phyloP scores from a whole-genome alignment of 2,113 vertebrate species.

The Pseudopipra pipra region DNA sequence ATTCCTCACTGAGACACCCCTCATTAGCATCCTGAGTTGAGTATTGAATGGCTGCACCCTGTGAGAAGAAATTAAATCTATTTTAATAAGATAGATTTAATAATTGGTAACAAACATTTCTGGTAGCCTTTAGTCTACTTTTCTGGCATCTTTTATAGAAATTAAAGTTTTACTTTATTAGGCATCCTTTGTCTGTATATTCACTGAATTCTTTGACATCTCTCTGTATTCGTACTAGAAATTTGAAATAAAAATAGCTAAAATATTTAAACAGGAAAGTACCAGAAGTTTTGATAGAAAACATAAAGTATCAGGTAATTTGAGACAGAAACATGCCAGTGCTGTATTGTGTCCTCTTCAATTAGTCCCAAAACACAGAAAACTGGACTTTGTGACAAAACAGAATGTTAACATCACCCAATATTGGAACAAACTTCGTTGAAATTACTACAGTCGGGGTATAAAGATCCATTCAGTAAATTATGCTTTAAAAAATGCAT shows the following conservation, averaged over 20 bases:
- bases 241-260: not conserved
- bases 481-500: not conserved
- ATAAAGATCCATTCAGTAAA: slow-evolving; percentile 7
- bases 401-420: not conserved
- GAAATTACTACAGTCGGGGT: not conserved
- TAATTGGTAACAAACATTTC: not conserved
- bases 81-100: not conserved
- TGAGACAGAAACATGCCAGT: not conserved
- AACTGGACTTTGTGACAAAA: not conserved
- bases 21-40: not conserved
- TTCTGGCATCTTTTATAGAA: not conserved
- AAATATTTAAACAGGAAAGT: not conserved
- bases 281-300: not conserved
- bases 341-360: not conserved
- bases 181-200: not conserved
- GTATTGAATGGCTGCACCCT: not conserved
- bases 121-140: not conserved
- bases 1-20: not conserved
- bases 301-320: not conserved
- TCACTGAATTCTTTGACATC: not conserved
- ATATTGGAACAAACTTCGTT: not conserved
- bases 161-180: not conserved
- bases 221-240: not conserved
- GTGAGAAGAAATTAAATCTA: not conserved
- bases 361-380: not conserved